Percentiles rank a stretch among this genome's conserved stretches.
Evolutionary conservation across 2,113 vertebrate species (phyloP).

Genomic region (Okapia johnstoni): DNA sequence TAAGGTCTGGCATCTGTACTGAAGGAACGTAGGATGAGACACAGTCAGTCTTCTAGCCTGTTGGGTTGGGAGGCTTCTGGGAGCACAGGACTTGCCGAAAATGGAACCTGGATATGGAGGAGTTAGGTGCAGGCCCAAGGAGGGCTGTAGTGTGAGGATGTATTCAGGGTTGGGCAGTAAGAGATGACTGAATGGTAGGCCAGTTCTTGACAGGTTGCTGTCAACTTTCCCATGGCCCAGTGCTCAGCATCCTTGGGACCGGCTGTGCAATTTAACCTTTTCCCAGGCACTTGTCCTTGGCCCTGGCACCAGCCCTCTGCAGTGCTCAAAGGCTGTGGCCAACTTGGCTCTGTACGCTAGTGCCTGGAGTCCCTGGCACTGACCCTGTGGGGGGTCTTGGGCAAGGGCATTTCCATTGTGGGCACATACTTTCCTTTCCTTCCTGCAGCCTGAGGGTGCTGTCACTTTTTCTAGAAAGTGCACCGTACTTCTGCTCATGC

Average conservation of each 20-base stretch:
- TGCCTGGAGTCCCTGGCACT: background rate
- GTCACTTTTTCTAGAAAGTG: background rate
- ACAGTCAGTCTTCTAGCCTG: background rate
- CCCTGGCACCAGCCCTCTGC: background rate
- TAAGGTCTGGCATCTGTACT: background rate
- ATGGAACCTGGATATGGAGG: background rate
- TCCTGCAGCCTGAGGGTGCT: background rate
- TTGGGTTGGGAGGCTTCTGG: background rate
- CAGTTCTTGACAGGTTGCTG: background rate
- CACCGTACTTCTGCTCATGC: background rate
- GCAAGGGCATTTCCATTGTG: background rate
- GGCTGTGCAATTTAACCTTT: background rate
- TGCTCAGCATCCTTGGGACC: background rate
- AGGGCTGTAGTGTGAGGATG: accelerated
- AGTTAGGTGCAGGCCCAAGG: background rate
- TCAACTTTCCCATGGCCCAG: background rate
- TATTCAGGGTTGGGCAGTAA: background rate
- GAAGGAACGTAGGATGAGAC: background rate
- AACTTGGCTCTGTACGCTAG: background rate
- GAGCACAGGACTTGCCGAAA: background rate
- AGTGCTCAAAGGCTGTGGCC: background rate
- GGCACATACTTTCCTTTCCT: background rate
- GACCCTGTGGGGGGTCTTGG: background rate
- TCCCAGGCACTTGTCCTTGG: background rate
- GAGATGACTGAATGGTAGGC: background rate